These are phyloP conservation scores for Halcyon chelicuti DNA, from an alignment of 2,797 vertebrate genomes.

Conservation along the genomic window DNA sequence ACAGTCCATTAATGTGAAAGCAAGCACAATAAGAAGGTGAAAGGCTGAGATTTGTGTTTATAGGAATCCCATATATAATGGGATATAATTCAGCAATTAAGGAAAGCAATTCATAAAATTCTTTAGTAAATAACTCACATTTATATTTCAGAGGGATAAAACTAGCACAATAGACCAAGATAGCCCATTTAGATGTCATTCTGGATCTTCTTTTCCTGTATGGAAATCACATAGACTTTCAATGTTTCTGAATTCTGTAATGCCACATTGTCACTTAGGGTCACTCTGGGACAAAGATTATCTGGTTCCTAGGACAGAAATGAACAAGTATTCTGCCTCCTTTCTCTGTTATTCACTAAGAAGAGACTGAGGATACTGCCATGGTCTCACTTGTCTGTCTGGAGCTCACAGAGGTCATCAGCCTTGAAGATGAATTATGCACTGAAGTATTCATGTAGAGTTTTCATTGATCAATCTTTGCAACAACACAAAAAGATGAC, in stretches of 20 bases:
- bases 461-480: background rate
- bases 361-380: background rate
- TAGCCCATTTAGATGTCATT: background rate
- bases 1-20: background rate
- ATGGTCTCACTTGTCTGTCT: background rate
- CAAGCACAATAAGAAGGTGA: background rate
- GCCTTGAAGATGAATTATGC: background rate
- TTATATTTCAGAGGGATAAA: background rate
- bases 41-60: background rate
- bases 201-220: background rate
- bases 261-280: background rate
- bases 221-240: background rate
- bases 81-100: background rate
- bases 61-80: background rate
- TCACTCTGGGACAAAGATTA: background rate
- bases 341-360: background rate
- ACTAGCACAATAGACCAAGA: background rate
- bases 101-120: background rate
- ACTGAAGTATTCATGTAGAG: background rate
- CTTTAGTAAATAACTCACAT: background rate
- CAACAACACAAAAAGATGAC: background rate
- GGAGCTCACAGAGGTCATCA: background rate
- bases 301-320: background rate
- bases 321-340: accelerated
- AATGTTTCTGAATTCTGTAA: background rate